Evolutionary conservation across 2,797 vertebrate species (phyloP), one percentile per base, ranked within the genome.

Genomic region (Pitangus sulphuratus): DNA sequence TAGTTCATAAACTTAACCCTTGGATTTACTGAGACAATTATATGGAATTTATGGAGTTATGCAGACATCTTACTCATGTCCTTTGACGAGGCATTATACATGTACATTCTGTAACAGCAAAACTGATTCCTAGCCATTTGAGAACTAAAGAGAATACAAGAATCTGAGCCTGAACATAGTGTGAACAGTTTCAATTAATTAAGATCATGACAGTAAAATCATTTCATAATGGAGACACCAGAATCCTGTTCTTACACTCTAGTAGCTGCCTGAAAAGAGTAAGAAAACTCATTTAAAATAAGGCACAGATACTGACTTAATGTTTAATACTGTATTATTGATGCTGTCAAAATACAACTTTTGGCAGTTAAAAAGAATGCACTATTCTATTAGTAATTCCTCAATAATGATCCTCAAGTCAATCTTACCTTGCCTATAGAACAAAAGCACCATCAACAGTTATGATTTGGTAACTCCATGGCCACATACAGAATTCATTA

Each of bases 291-390:
- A 42, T 65, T 82, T 83, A 35, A 88, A 94, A 71, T 94, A 96
- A 97, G 94, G 95, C 96, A 96, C 89, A 56, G 31, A 86, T 82
- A 74, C 54, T 53, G 30, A 86, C 79, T 74, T 74, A 25, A 40
- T 16, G 24, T 82, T 93, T 95, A 95, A 95, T 70, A 96, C 74
- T 91, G 76, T 90, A 80, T 91, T 89, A 89, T 42, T 51, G n/a
- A 93, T 75, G 25, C 60, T 92, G 66, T 78, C 40, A 78, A 93
- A 93, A 93, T 81, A 91, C 57, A 96, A 93, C 37, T 86, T 89
- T 48, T 82, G 54, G 87, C 89, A 84, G 80, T 81, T 92, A 93
- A 91, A 83, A 93, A 66, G 10, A 85, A 89, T 26, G 45, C 22
- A 66, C 84, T 51, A 33, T 47, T 95, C 92, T 87, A 84, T 87